Evolutionary conservation across 2,113 vertebrate genomes (phyloP).

Genomic region (Epinephelus moara): DNA sequence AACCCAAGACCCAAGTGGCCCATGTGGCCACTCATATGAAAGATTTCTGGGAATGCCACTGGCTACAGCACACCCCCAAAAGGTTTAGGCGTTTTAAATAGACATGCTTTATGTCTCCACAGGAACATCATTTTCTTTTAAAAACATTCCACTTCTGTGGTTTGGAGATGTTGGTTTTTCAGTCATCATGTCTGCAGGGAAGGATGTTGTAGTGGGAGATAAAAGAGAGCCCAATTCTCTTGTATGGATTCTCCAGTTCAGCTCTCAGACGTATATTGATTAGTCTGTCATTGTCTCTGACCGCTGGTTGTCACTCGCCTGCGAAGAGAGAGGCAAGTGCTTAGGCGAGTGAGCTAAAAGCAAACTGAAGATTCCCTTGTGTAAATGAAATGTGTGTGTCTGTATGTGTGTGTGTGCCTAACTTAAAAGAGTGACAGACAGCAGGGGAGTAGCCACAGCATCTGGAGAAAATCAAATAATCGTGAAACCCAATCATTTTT

Average conservation of each 20-base stretch:
- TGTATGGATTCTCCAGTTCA: constrained; percentile 42
- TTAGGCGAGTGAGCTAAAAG: background rate
- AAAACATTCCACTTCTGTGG: background rate
- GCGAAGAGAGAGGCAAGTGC: constrained; percentile 5
- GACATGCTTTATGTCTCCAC: background rate
- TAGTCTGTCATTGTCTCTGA: constrained; percentile 46
- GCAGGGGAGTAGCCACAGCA: background rate
- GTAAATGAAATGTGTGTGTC: constrained; percentile 1
- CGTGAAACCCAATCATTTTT: background rate
- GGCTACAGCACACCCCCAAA: background rate
- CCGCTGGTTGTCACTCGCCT: constrained; percentile 7
- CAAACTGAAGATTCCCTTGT: constrained; percentile 3
- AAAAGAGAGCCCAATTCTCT: constrained; percentile 4
- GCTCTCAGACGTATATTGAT: constrained; percentile 58
- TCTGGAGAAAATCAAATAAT: background rate
- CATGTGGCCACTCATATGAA: too few species aligned
- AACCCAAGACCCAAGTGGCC: too few species aligned
- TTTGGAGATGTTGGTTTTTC: constrained; percentile 1
- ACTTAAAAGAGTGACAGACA: background rate
- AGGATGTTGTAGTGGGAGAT: constrained; percentile 5
- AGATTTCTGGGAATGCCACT: too few species aligned
- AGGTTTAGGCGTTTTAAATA: background rate
- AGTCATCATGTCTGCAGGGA: background rate
- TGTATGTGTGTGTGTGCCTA: constrained; percentile 4
- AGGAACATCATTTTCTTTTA: background rate